Evolutionary conservation across 2,113 vertebrate genomes (phyloP).

Genomic region (Antechinus flavipes): DNA sequence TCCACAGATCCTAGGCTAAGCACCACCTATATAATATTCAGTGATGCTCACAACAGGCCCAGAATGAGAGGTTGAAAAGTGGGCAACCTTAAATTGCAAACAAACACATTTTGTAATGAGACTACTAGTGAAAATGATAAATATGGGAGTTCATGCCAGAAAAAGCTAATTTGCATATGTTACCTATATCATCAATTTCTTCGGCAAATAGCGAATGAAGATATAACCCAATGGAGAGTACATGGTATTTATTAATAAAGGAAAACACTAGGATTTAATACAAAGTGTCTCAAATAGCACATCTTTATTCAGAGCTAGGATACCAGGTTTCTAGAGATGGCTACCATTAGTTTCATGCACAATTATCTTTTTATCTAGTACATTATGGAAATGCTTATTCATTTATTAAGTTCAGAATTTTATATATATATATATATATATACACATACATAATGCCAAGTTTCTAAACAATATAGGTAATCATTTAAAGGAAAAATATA

Average conservation of each 20-base stretch:
- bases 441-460: not conserved
- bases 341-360: not conserved
- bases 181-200: conserved; percentile 27
- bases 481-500: not conserved
- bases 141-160: conserved; percentile 17
- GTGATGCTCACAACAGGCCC: not conserved
- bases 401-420: not conserved
- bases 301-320: not conserved
- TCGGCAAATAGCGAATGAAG: conserved; percentile 12
- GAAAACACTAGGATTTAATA: not conserved
- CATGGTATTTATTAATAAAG: not conserved
- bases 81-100: not conserved
- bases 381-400: not conserved
- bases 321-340: not conserved
- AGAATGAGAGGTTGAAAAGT: conserved; percentile 50
- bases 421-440: not conserved
- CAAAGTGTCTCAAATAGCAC: not conserved
- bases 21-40: not conserved
- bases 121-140: conserved; percentile 20
- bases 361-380: not conserved
- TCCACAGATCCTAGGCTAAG: not conserved
- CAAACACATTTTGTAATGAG: conserved; percentile 5
- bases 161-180: conserved; percentile 23
- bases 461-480: not conserved
- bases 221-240: not conserved